phyloP scores from a whole-genome alignment of 2,888 invertebrate species.

The Priocnemis perturbator region DNA sequence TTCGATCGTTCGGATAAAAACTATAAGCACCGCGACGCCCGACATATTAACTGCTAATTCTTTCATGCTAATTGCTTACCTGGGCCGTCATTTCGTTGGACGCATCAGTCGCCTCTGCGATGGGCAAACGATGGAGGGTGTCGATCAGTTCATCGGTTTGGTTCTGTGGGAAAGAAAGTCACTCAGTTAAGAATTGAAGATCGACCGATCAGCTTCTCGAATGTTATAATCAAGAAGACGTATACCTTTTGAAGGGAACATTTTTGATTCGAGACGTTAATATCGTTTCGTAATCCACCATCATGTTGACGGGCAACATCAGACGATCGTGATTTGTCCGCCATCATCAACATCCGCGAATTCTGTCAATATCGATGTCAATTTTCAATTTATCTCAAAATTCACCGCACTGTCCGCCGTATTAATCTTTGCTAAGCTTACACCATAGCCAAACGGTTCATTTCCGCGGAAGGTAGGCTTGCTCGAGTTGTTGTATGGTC shows the following conservation, averaged over 20 bases:
- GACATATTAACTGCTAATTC: too few relatives aligned
- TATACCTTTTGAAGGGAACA: too few relatives aligned
- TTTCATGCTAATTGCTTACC: too few relatives aligned
- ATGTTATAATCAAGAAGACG: background rate
- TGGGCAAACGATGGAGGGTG: constrained; percentile 31
- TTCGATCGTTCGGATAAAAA: too few relatives aligned
- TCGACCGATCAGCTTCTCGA: background rate
- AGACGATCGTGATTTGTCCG: background rate
- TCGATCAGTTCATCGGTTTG: constrained; percentile 29
- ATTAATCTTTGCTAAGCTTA: constrained; percentile 14
- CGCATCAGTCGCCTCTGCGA: constrained; percentile 28
- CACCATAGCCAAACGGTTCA: background rate
- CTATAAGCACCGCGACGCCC: too few relatives aligned
- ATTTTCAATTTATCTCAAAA: too few relatives aligned
- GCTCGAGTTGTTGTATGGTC: background rate
- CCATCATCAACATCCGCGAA: background rate
- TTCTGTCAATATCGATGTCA: constrained; percentile 13
- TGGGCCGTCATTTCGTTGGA: background rate
- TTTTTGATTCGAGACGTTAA: too few relatives aligned
- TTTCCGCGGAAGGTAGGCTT: constrained; percentile 7
- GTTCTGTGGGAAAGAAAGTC: constrained; percentile 14
- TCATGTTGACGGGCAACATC: too few relatives aligned
- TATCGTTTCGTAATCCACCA: too few relatives aligned
- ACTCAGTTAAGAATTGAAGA: background rate
- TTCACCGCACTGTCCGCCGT: background rate